These are phyloP conservation scores for Coboldia fuscipes DNA, from an alignment of 1,140 invertebrate species.

Conservation along the genomic window DNA sequence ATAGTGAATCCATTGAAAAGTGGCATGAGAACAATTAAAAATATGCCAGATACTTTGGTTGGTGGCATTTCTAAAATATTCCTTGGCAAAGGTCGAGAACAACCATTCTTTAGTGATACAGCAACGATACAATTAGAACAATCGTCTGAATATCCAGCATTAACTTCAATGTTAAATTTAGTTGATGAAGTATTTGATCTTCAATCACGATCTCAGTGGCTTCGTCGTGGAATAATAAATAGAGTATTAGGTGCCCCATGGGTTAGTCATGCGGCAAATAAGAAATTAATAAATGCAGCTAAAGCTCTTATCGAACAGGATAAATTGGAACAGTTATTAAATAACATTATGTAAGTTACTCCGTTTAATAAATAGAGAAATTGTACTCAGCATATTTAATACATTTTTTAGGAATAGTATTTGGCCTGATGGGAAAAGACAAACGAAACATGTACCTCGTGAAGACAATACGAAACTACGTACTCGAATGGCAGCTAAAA, in stretches of 20 bases:
- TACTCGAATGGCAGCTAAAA: constrained; percentile 67
- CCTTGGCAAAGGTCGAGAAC: constrained; percentile 20
- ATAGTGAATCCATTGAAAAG: constrained; percentile 62
- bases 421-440: constrained; percentile 53
- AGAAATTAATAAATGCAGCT: constrained; percentile 3
- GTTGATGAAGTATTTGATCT: constrained; percentile 87
- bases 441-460: constrained; percentile 37
- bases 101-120: constrained; percentile 28
- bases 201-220: constrained; percentile 70
- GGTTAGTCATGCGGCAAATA: constrained; percentile 4
- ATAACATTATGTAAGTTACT: constrained; percentile 2
- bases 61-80: constrained; percentile 31
- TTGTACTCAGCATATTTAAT: background rate
- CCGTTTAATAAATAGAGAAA: no score
- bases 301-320: constrained; percentile 3
- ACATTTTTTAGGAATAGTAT: constrained; percentile 36
- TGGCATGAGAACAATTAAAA: constrained; percentile 60
- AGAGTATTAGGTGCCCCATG: constrained; percentile 3
- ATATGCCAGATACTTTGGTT: constrained; percentile 65
- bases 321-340: constrained; percentile 2
- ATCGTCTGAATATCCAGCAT: constrained; percentile 3
- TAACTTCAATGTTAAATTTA: constrained; percentile 39
- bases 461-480: constrained; percentile 43
- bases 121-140: constrained; percentile 24
- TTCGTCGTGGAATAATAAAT: constrained; percentile 28